Percentiles rank a stretch among this genome's conserved stretches.
phyloP scores from a whole-genome alignment of 2,888 invertebrate species.

The Dendrolimus pini region DNA sequence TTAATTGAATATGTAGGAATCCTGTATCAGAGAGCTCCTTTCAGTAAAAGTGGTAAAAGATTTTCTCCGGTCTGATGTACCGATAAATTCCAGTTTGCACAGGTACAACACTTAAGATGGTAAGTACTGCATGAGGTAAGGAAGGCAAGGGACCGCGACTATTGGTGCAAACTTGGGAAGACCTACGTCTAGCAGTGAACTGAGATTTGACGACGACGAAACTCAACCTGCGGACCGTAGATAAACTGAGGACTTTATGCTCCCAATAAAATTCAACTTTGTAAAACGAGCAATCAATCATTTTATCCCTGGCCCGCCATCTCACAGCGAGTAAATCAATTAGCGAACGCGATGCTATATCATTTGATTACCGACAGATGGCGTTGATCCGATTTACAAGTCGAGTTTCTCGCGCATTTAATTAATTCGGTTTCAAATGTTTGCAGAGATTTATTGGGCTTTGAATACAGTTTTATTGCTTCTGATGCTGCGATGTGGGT shows the following conservation, averaged over 20 bases:
- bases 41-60: too few species aligned
- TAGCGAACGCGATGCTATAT: slow-evolving; percentile 53
- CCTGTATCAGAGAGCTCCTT: too few species aligned
- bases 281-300: background rate
- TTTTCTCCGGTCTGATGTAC: too few species aligned
- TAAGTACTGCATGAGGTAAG: too few species aligned
- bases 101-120: too few species aligned
- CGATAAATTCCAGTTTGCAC: too few species aligned
- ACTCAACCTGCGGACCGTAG: background rate
- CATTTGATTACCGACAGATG: slow-evolving; percentile 70
- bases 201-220: too few species aligned
- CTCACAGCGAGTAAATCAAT: slow-evolving; percentile 54
- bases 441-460: slow-evolving; percentile 54
- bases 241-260: background rate
- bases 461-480: slow-evolving; percentile 37
- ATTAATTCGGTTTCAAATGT: slow-evolving; percentile 64
- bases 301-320: slow-evolving; percentile 21
- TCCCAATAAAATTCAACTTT: background rate
- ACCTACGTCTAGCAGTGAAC: too few species aligned
- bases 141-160: too few species aligned
- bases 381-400: slow-evolving; percentile 53
- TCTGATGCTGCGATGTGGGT: slow-evolving; percentile 16
- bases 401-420: slow-evolving; percentile 44
- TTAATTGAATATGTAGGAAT: too few species aligned
- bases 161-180: too few species aligned